These are phyloP conservation scores for Griposia aprilina DNA, from an alignment of 2,888 invertebrate genomes.

Conservation along the genomic window DNA sequence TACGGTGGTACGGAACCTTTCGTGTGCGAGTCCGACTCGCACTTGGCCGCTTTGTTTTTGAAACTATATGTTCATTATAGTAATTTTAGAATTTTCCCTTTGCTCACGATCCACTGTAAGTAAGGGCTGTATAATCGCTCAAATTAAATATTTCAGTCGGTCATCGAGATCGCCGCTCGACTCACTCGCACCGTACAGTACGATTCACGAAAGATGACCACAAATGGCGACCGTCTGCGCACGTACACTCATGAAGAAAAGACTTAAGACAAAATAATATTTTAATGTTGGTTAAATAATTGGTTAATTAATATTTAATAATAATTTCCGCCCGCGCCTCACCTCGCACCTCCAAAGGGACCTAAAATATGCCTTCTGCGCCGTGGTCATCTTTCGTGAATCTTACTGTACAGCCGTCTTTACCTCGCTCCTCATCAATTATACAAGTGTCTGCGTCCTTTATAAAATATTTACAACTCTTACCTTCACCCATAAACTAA, in stretches of 20 bases:
- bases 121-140: conserved; percentile 14
- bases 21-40: too few species aligned
- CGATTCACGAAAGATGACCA: too few species aligned
- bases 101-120: not conserved
- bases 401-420: conserved; percentile 71
- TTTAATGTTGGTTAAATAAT: too few species aligned
- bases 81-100: not conserved
- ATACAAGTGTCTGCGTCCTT: conserved; percentile 68
- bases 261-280: too few species aligned
- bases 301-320: too few species aligned
- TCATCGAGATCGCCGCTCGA: conserved; percentile 49
- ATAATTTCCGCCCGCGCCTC: too few species aligned
- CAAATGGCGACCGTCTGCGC: too few species aligned
- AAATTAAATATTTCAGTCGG: conserved; percentile 54
- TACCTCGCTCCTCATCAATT: conserved; percentile 69
- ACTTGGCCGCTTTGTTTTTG: not conserved
- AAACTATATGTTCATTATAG: not conserved
- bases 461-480: conserved; percentile 81
- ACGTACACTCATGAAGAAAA: too few species aligned
- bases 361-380: too few species aligned
- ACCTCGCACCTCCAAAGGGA: too few species aligned
- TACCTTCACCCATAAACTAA: conserved; percentile 77
- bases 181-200: conserved; percentile 38
- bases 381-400: too few species aligned
- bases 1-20: too few species aligned